phyloP scores from a whole-genome alignment of 2,797 vertebrate genomes.

The Pantherophis vulpinus region DNA sequence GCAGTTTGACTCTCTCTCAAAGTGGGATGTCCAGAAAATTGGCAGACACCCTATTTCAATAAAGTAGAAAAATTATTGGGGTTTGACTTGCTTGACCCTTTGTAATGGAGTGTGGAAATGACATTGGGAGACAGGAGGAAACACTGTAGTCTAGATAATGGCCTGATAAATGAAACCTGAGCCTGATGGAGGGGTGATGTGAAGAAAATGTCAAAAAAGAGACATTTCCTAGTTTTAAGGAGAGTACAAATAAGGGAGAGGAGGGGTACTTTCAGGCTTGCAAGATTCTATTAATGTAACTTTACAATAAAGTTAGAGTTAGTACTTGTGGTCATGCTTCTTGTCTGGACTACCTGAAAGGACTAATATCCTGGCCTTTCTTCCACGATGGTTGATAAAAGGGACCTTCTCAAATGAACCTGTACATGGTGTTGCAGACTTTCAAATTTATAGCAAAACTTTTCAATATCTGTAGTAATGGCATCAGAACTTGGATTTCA shows the following conservation, averaged over 20 bases:
- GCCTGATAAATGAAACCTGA: background rate
- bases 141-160: background rate
- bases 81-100: background rate
- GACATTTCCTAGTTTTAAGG: background rate
- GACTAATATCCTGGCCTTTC: background rate
- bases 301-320: background rate
- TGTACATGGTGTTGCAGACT: slow-evolving; percentile 53
- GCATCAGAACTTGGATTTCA: background rate
- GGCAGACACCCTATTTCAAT: background rate
- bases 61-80: background rate
- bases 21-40: background rate
- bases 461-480: background rate
- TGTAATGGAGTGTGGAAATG: background rate
- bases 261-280: background rate
- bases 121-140: background rate
- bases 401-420: slow-evolving; percentile 64
- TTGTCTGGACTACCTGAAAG: background rate
- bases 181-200: background rate
- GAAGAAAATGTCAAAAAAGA: background rate
- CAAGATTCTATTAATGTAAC: background rate
- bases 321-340: background rate
- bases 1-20: background rate
- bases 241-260: background rate
- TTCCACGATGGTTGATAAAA: background rate
- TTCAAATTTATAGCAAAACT: background rate